Conservation (phyloP, 2,888 invertebrate species). For the Drosophila quinaria region DNA sequence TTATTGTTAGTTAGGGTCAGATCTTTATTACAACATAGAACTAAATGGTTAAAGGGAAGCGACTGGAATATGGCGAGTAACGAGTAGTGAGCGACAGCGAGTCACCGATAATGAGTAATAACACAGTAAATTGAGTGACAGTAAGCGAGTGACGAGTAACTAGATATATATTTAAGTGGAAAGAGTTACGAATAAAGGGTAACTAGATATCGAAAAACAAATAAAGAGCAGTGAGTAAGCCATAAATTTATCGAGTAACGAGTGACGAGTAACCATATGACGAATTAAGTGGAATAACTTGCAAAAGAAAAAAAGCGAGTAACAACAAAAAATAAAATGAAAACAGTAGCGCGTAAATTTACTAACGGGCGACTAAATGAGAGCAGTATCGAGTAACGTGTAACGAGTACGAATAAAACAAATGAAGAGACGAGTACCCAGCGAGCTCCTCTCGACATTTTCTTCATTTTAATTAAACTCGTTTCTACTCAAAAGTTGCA, state of each 20-base stretch:
- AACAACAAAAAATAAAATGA: background rate
- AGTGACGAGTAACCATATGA: background rate
- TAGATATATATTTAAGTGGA: too few species aligned
- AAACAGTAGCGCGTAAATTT: background rate
- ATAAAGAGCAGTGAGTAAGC: background rate
- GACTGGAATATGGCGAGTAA: background rate
- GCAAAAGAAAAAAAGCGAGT: background rate
- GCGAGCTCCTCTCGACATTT: background rate
- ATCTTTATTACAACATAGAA: background rate
- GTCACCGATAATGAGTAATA: background rate
- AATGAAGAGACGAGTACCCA: background rate
- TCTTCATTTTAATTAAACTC: conserved; percentile 46
- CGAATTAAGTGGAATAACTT: background rate
- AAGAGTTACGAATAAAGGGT: background rate
- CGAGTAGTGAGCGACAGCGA: background rate
- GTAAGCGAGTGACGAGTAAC: background rate
- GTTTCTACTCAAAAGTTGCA: conserved; percentile 3
- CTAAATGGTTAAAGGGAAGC: background rate
- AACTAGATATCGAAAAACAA: background rate
- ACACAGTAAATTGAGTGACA: background rate
- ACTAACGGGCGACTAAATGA: background rate
- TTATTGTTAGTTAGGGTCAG: background rate
- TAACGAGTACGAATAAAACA: background rate
- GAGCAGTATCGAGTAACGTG: background rate
- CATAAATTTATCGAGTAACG: background rate